Evolutionary conservation across 2,888 invertebrate genomes (phyloP), one percentile per base, ranked within the genome.

Genomic region (Philereme transversata): DNA sequence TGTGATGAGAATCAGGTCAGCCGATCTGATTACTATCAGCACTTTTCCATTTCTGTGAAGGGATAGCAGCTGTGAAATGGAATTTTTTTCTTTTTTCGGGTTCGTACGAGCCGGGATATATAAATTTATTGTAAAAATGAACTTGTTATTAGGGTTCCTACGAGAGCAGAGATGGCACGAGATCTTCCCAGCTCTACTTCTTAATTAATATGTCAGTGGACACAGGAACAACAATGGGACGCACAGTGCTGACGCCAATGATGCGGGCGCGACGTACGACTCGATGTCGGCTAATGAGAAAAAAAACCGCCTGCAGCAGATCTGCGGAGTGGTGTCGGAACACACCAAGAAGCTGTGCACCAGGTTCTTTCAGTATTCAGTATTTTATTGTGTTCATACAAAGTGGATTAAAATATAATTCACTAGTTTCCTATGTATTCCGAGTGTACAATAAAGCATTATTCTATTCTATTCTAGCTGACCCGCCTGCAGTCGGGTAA

Each of bases 261-360:
- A 94, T 61, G 93, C 93, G 9, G 92, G 93, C 4, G 93, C 93
- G 40, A 94, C 93, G 48, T 94, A 94, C 64, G 94, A 94, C 68
- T 93, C 93, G 1, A 94, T 94, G 94, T 92, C 93, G 0, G 83
- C 93, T 5, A 94, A 93, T 55, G 94, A 94, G 68, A 94, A 94
- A 81, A 93, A 94, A 70, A 93, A 93, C 40, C 79, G 95, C 7
- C 82, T 95, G 33, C 87, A 93, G 8, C 94, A 94, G 83, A 95
- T 95, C n/a, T 96, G 96, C 77, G 96, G 96, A 0, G 96, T 96
- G 0, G 93, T 96, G 5, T 96, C 96, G 0, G 95, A 95, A 68
- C 95, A 95, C 71, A 96, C 96, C 0, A 95, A 95, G 78, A 95
- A 95, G 73, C 87, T 96, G 74, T 96, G 96, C 74, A 96, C 95